A percentile compares a stretch with the other conserved stretches of the same genome.
Conservation (phyloP, 2,797 vertebrate genomes). For the Rhadinocentrus ornatus region DNA sequence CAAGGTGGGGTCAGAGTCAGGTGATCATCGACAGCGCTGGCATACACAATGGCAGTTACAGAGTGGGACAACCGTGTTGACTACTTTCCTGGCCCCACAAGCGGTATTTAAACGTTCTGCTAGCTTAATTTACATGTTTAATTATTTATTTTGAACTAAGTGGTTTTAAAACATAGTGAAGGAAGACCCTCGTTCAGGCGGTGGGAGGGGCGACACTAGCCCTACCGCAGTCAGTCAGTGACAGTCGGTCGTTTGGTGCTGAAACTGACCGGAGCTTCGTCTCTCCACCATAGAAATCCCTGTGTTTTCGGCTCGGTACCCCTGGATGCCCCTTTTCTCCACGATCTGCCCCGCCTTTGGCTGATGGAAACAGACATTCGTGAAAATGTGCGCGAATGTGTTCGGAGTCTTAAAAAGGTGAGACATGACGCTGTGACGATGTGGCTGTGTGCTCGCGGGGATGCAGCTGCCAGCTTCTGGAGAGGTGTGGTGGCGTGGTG, state of each 20-base stretch:
- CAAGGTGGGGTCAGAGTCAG: conserved; percentile 70
- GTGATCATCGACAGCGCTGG: conserved; percentile 53
- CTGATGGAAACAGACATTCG: conserved; percentile 78
- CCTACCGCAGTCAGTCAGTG: conserved; percentile 59
- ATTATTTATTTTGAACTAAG: background rate
- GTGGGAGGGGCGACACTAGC: conserved; percentile 74
- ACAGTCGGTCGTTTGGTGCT: conserved; percentile 31
- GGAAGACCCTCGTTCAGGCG: conserved; percentile 11
- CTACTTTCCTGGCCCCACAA: accelerated
- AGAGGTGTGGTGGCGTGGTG: no score
- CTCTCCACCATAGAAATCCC: background rate
- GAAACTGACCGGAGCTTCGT: conserved; percentile 53
- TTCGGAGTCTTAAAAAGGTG: conserved; percentile 87
- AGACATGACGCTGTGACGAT: conserved; percentile 50
- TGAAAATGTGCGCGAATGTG: conserved; percentile 86
- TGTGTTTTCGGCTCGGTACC: background rate
- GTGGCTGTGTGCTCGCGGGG: background rate
- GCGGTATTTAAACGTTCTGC: accelerated
- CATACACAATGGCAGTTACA: conserved; percentile 33
- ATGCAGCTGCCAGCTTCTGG: conserved; percentile 10
- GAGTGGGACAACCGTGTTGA: background rate
- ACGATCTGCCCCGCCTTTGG: conserved; percentile 36
- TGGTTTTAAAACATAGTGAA: conserved; percentile 4
- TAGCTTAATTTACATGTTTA: accelerated
- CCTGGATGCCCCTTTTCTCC: conserved; percentile 35